Conservation (phyloP, 2,888 invertebrate genomes). For the Nomada flava region DNA sequence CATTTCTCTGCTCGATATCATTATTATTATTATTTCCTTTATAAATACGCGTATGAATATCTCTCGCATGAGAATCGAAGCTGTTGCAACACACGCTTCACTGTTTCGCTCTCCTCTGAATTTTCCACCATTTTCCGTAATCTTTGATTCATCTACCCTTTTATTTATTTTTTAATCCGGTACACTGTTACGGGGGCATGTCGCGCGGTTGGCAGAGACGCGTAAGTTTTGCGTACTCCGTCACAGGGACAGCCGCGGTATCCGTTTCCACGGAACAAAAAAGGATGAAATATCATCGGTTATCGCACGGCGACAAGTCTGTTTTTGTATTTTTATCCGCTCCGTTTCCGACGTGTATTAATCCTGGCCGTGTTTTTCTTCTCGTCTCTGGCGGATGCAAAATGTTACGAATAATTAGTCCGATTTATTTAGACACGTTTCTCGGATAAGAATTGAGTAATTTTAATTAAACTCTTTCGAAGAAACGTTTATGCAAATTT, state of each 20-base stretch:
- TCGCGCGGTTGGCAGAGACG: neutral
- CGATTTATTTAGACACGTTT: neutral
- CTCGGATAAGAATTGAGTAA: neutral
- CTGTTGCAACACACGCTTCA: too few species aligned
- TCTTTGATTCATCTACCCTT: neutral
- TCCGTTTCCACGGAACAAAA: neutral
- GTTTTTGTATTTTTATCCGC: constrained; percentile 24
- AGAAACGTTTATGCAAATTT: too few species aligned
- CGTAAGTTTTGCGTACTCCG: neutral
- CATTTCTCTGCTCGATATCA: neutral
- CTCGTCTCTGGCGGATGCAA: neutral
- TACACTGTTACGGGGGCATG: neutral
- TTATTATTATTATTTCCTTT: neutral
- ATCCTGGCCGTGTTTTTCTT: neutral
- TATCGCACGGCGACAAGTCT: constrained; percentile 12
- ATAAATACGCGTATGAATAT: too few species aligned
- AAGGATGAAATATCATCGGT: neutral
- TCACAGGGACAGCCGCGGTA: neutral
- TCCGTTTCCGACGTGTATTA: neutral
- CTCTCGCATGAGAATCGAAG: too few species aligned
- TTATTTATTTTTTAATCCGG: neutral
- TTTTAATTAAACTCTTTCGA: too few species aligned
- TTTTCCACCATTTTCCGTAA: too few species aligned
- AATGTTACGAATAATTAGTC: neutral
- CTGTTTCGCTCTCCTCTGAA: too few species aligned